A percentile compares a stretch with the other conserved stretches of the same genome.
phyloP scores from a whole-genome alignment of 2,113 vertebrate genomes.

The Hemibagrus wyckioides region DNA sequence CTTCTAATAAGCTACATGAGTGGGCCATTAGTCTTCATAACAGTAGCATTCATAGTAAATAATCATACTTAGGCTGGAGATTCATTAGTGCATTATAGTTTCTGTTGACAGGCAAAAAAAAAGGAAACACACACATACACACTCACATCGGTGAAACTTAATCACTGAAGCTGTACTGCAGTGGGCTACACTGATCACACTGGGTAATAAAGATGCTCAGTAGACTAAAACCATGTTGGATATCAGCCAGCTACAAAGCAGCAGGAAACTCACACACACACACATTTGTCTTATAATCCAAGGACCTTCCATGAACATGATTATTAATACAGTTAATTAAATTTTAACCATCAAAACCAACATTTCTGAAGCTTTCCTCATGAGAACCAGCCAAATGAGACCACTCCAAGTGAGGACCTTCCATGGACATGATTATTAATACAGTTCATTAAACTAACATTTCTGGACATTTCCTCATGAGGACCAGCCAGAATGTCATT shows the following conservation, averaged over 20 bases:
- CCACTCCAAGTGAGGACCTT: neutral
- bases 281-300: too few relatives aligned
- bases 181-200: conserved; percentile 5
- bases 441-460: too few relatives aligned
- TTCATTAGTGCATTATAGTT: neutral
- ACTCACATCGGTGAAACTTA: neutral
- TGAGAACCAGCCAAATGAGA: too few relatives aligned
- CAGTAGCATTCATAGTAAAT: neutral
- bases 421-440: neutral
- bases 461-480: too few relatives aligned
- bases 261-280: neutral
- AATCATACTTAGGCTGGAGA: neutral
- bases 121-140: neutral
- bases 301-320: too few relatives aligned
- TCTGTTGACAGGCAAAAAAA: neutral
- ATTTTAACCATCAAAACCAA: too few relatives aligned
- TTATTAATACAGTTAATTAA: too few relatives aligned
- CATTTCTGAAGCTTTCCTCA: too few relatives aligned
- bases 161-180: neutral
- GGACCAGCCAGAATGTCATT: too few relatives aligned
- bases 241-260: neutral
- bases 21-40: neutral
- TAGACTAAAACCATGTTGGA: conserved; percentile 3
- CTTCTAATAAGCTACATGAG: neutral
- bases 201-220: conserved; percentile 25